A percentile compares a stretch with the other conserved stretches of the same genome.
These are phyloP conservation scores for Poeciliopsis prolifica DNA, from an alignment of 2,113 vertebrate genomes.

Conservation along the genomic window DNA sequence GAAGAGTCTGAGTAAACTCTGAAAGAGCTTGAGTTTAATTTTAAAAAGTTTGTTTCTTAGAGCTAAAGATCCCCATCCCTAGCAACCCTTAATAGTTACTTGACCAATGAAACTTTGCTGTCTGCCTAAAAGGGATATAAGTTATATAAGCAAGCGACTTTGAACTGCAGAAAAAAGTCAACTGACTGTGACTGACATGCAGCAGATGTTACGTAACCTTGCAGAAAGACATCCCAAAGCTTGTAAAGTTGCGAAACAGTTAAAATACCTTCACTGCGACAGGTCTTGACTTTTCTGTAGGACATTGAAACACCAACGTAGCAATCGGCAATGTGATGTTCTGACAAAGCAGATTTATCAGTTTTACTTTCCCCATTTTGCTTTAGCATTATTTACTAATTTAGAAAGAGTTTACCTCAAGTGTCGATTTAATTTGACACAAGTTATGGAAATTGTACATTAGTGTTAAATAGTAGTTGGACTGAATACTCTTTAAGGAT, in stretches of 20 bases:
- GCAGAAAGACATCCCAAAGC: background rate
- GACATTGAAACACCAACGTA: background rate
- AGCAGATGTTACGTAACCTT: conserved; percentile 28
- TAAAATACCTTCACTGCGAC: background rate
- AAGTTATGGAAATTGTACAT: too few relatives aligned
- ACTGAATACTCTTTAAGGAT: too few relatives aligned
- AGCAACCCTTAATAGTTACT: background rate
- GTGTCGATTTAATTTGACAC: too few relatives aligned
- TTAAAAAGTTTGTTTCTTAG: too few relatives aligned
- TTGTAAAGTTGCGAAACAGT: background rate
- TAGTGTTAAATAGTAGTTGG: too few relatives aligned
- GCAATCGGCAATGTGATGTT: background rate
- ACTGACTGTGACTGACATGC: conserved; percentile 31
- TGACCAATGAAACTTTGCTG: too few relatives aligned
- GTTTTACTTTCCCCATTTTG: background rate
- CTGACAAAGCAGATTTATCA: background rate
- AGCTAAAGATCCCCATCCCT: background rate
- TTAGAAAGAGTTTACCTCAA: too few relatives aligned
- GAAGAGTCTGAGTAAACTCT: background rate
- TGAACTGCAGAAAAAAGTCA: conserved; percentile 9
- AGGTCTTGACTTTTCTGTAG: background rate
- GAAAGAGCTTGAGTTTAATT: background rate
- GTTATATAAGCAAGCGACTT: conserved; percentile 1
- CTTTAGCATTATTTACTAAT: background rate
- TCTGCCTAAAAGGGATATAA: too few relatives aligned